Percentiles rank a stretch among this genome's conserved stretches.
phyloP scores from a whole-genome alignment of 2,888 invertebrate species.

The Chaetogeoica ovagalla region DNA sequence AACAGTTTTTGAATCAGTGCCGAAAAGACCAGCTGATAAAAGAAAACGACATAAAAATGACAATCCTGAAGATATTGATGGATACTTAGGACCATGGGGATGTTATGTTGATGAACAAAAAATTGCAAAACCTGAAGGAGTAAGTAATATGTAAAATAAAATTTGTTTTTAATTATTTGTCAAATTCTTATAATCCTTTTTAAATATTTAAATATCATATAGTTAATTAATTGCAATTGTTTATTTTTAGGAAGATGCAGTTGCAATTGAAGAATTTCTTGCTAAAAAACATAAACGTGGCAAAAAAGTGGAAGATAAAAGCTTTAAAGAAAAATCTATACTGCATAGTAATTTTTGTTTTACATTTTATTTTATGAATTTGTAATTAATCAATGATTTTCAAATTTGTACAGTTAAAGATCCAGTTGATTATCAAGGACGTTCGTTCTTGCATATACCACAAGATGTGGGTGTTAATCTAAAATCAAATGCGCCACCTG shows the following conservation, averaged over 20 bases:
- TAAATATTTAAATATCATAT: neutral
- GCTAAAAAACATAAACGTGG: conserved; percentile 88
- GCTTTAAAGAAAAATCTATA: conserved; percentile 91
- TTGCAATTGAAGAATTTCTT: conserved; percentile 89
- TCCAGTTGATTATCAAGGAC: conserved; percentile 92
- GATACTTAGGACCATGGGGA: conserved; percentile 98
- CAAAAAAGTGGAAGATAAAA: conserved; percentile 85
- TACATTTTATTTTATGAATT: conserved; percentile 12
- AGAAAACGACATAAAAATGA: conserved; percentile 86
- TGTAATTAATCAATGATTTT: neutral
- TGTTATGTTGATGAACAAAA: conserved; percentile 87
- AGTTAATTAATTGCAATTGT: neutral
- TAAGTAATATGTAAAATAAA: conserved; percentile 56
- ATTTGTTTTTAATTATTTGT: no score
- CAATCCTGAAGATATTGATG: conserved; percentile 87
- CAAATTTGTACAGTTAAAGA: conserved; percentile 74
- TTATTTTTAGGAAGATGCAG: conserved; percentile 75
- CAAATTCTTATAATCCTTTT: neutral
- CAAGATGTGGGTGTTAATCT: conserved; percentile 90
- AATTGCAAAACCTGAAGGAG: conserved; percentile 84
- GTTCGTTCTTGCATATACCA: conserved; percentile 91
- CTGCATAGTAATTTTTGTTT: conserved; percentile 72
- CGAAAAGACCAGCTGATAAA: conserved; percentile 72
- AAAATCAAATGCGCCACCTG: conserved; percentile 83
- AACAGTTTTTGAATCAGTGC: conserved; percentile 87